Percentiles rank a stretch among this genome's conserved stretches.
phyloP scores from a whole-genome alignment of 1,140 invertebrate genomes.

The Drosophila nasuta region DNA sequence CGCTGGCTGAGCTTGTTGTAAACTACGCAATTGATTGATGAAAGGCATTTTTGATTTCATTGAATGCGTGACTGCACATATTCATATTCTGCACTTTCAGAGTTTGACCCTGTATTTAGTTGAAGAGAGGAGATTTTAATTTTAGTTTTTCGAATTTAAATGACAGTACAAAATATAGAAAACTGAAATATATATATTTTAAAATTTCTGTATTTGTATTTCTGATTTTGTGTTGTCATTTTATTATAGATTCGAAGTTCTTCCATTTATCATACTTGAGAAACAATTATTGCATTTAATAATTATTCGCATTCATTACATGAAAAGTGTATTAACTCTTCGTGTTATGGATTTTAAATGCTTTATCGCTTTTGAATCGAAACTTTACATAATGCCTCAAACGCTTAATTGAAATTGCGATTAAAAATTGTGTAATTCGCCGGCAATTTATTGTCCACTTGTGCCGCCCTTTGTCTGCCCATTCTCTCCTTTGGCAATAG shows the following conservation, averaged over 20 bases:
- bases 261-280: no score
- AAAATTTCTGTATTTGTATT: no score
- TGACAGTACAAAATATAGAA: no score
- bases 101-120: no score
- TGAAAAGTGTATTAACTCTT: background rate
- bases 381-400: background rate
- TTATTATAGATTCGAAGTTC: no score
- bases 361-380: background rate
- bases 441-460: conserved; percentile 6
- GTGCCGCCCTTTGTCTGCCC: background rate
- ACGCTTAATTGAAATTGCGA: conserved; percentile 27
- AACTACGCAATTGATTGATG: background rate
- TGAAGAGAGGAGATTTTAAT: no score
- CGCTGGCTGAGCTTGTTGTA: background rate
- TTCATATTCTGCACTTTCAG: background rate
- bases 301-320: background rate
- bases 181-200: no score
- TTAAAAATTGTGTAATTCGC: conserved; percentile 30
- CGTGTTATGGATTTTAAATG: no score
- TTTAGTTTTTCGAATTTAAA: no score
- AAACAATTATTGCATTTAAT: no score
- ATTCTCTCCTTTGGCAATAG: no score
- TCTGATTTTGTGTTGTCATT: no score
- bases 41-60: conserved; percentile 1
- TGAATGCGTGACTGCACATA: background rate